Conservation (phyloP, 2,797 vertebrate species). For the Myioborus melanocephalus region DNA sequence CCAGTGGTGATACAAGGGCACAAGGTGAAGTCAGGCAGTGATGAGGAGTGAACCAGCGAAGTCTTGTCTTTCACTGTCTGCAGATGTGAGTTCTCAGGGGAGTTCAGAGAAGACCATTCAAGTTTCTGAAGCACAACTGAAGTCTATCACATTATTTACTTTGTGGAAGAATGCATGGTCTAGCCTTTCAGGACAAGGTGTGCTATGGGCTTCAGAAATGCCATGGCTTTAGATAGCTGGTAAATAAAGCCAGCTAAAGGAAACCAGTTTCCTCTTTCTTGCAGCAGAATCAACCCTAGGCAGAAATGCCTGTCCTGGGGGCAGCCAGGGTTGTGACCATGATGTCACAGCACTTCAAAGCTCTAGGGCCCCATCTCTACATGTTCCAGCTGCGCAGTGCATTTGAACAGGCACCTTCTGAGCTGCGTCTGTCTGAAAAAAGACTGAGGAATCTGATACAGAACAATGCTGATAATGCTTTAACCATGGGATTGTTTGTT, state of each 20-base stretch:
- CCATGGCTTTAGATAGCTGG: background rate
- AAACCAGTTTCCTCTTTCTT: background rate
- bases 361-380: background rate
- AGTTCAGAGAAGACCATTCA: background rate
- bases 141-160: rapidly evolving
- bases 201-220: background rate
- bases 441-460: background rate
- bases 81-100: background rate
- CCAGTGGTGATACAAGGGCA: rapidly evolving
- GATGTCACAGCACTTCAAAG: background rate
- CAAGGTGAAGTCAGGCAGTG: background rate
- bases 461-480: rapidly evolving
- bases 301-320: background rate
- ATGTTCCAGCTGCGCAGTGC: background rate
- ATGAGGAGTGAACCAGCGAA: background rate
- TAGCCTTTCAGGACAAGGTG: background rate
- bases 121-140: background rate
- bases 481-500: background rate
- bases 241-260: background rate
- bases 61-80: background rate
- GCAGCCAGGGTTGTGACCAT: background rate
- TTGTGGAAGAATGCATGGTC: background rate
- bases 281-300: background rate
- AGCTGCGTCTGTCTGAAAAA: background rate
- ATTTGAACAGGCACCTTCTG: background rate